Evolutionary conservation across 2,888 invertebrate species (phyloP).

Genomic region (Ypsolopha scabrella): DNA sequence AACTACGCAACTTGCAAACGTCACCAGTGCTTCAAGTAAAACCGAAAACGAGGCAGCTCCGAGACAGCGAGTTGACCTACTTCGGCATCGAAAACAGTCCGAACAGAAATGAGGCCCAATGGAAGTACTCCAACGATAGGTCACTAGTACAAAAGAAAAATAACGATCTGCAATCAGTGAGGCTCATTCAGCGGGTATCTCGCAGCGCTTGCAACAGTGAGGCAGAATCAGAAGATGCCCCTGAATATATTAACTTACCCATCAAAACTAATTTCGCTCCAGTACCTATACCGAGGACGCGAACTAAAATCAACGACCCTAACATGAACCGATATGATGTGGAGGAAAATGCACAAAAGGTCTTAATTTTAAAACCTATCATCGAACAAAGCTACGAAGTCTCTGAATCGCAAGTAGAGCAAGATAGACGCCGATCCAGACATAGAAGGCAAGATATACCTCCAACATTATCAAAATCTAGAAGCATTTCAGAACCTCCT

Average conservation of each 20-base stretch:
- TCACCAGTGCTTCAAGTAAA: constrained; percentile 29
- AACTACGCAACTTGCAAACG: constrained; percentile 25
- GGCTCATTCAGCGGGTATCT: constrained; percentile 48
- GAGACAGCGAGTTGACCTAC: constrained; percentile 71
- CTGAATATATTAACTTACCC: constrained; percentile 53
- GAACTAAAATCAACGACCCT: constrained; percentile 14
- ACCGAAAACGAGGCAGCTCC: constrained; percentile 57
- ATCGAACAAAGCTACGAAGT: constrained; percentile 32
- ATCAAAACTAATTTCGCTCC: constrained; percentile 34
- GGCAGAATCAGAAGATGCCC: constrained; percentile 49
- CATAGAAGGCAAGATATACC: constrained; percentile 28
- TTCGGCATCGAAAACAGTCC: constrained; percentile 46
- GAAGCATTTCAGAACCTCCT: constrained; percentile 51
- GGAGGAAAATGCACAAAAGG: constrained; percentile 16
- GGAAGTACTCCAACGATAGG: background rate
- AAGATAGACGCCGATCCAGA: constrained; percentile 28
- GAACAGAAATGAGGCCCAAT: constrained; percentile 5
- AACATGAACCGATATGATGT: no score
- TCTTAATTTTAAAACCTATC: constrained; percentile 34
- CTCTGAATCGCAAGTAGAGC: background rate
- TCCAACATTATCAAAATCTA: constrained; percentile 16
- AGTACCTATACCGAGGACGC: constrained; percentile 42
- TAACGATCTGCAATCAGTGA: constrained; percentile 45
- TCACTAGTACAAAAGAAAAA: background rate
- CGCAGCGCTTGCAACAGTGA: constrained; percentile 56